A percentile compares a stretch with the other conserved stretches of the same genome.
Conservation (phyloP, 2,888 invertebrate species). For the Melipona bicolor region DNA sequence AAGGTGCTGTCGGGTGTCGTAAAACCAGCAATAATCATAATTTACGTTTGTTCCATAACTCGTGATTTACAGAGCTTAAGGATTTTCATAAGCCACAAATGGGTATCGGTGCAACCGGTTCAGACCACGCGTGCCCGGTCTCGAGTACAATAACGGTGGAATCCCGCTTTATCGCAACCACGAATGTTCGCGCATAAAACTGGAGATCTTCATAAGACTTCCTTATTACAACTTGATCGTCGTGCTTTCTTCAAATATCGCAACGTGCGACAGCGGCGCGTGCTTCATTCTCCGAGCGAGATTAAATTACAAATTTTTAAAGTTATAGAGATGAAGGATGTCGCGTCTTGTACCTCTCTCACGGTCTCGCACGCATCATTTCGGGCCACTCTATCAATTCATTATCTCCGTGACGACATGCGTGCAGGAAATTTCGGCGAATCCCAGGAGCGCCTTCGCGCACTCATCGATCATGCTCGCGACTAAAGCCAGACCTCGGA, state of each 20-base stretch:
- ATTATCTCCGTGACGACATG: slow-evolving; percentile 44
- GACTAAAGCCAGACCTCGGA: slow-evolving; percentile 20
- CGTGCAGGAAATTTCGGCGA: slow-evolving; percentile 57
- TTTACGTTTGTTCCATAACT: slow-evolving; percentile 68
- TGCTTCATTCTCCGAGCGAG: background rate
- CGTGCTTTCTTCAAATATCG: background rate
- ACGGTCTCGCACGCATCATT: slow-evolving; percentile 7
- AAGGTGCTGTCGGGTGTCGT: slow-evolving; percentile 55
- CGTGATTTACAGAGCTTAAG: slow-evolving; percentile 68
- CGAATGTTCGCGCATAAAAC: background rate
- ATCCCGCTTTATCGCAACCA: slow-evolving; percentile 22
- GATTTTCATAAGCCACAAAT: slow-evolving; percentile 69
- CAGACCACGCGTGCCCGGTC: background rate
- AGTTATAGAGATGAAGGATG: background rate
- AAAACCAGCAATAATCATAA: slow-evolving; percentile 72
- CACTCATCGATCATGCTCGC: slow-evolving; percentile 67
- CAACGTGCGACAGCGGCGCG: too few relatives aligned
- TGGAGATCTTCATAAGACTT: slow-evolving; percentile 2
- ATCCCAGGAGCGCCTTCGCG: slow-evolving; percentile 53
- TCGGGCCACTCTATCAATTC: slow-evolving; percentile 67
- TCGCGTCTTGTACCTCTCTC: background rate
- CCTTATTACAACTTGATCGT: slow-evolving; percentile 46
- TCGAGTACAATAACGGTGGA: slow-evolving; percentile 22
- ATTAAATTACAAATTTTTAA: slow-evolving; percentile 10
- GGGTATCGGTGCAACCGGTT: slow-evolving; percentile 57